These are phyloP conservation scores for Oscheius sp. DNA, from an alignment of 2,888 invertebrate genomes.

Conservation along the genomic window DNA sequence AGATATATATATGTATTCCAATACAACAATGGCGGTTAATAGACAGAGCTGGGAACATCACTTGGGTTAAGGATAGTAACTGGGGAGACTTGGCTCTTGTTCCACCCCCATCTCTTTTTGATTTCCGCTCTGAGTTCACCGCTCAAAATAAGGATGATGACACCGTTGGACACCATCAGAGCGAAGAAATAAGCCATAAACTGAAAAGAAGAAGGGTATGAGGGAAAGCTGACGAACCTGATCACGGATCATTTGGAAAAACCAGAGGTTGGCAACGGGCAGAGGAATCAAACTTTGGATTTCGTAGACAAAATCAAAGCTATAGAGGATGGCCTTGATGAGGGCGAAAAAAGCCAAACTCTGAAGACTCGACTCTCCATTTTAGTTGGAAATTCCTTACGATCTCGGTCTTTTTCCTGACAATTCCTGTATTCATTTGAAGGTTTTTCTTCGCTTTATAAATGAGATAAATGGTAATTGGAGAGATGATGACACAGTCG, in stretches of 20 bases:
- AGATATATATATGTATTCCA: too few relatives aligned
- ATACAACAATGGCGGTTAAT: too few relatives aligned
- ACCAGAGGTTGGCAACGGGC: not conserved
- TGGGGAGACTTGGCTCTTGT: not conserved
- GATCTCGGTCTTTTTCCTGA: not conserved
- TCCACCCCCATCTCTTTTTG: not conserved
- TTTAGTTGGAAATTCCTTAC: too few relatives aligned
- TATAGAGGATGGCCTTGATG: conserved; percentile 3
- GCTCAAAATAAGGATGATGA: not conserved
- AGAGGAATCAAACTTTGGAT: not conserved
- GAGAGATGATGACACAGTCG: not conserved
- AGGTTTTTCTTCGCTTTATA: not conserved
- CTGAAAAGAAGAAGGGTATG: not conserved
- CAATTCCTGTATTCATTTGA: not conserved
- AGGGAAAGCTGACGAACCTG: not conserved
- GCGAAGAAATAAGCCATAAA: conserved; percentile 17
- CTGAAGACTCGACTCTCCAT: not conserved
- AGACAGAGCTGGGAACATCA: too few relatives aligned
- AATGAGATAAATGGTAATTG: not conserved
- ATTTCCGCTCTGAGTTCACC: not conserved
- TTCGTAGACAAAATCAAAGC: conserved; percentile 9
- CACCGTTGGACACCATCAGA: conserved; percentile 4
- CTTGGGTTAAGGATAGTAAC: too few relatives aligned
- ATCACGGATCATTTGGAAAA: not conserved
- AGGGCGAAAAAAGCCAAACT: conserved; percentile 18